These are phyloP conservation scores for Syngnathus floridae DNA, from an alignment of 2,113 vertebrate species.

Conservation along the genomic window DNA sequence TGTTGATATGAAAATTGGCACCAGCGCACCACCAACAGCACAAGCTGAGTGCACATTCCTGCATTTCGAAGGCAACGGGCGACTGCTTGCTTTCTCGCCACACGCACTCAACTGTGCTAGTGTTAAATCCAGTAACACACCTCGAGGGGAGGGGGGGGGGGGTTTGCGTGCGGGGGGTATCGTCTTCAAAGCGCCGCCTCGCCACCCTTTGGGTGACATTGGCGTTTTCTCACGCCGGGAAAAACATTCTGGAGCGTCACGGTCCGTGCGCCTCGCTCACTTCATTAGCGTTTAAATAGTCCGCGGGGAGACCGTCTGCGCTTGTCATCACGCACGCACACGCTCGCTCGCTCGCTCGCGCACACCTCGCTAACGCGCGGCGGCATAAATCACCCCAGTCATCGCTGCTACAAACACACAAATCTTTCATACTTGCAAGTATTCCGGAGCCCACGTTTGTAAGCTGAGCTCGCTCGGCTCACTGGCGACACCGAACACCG, in stretches of 20 bases:
- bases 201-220: conserved; percentile 3
- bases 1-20: conserved; percentile 51
- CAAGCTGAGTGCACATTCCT: background rate
- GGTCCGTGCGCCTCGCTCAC: conserved; percentile 68
- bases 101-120: conserved; percentile 33
- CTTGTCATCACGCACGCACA: conserved; percentile 58
- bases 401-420: conserved; percentile 38
- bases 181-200: conserved; percentile 50
- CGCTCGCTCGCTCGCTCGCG: conserved; percentile 20
- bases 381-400: conserved; percentile 52
- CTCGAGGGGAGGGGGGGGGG: conserved; percentile 31
- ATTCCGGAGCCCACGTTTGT: conserved; percentile 2
- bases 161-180: conserved; percentile 48
- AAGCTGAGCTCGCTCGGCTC: conserved; percentile 45
- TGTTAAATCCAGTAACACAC: conserved; percentile 38
- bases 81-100: conserved; percentile 43
- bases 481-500: background rate
- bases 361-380: conserved; percentile 35
- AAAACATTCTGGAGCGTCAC: conserved; percentile 58
- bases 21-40: conserved; percentile 14
- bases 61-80: conserved; percentile 3
- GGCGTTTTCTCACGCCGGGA: conserved; percentile 5
- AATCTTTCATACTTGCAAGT: conserved; percentile 25
- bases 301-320: conserved; percentile 69
- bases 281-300: conserved; percentile 71